phyloP scores from a whole-genome alignment of 1,140 invertebrate genomes.

The Rhizoglyphus robini region DNA sequence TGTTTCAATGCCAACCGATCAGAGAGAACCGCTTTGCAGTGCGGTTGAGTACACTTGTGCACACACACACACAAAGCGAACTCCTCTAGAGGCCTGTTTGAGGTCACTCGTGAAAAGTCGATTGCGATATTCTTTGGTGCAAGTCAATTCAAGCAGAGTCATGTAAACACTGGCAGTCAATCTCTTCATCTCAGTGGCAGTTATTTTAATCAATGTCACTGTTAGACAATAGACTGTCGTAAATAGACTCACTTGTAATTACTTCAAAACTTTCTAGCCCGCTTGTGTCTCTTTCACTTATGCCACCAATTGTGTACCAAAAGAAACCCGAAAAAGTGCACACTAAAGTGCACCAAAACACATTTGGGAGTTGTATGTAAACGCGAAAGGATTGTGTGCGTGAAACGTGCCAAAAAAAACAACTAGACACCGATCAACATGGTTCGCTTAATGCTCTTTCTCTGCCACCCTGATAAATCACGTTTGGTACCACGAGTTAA shows the following conservation, averaged over 20 bases:
- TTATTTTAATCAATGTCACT: constrained; percentile 9
- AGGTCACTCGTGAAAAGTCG: too few relatives aligned
- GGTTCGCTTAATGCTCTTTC: not conserved
- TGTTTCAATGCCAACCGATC: not conserved
- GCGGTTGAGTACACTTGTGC: too few relatives aligned
- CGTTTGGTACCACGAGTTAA: too few relatives aligned
- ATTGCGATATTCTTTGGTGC: not conserved
- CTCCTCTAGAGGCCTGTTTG: constrained; percentile 11
- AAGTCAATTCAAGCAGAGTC: not conserved
- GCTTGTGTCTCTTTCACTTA: too few relatives aligned
- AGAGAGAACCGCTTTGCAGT: not conserved
- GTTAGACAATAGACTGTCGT: too few relatives aligned
- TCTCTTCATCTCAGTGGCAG: not conserved
- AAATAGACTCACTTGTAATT: not conserved
- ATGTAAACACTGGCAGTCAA: not conserved
- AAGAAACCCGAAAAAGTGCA: too few relatives aligned
- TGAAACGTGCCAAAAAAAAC: not conserved
- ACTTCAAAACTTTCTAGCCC: too few relatives aligned
- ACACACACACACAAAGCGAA: not conserved
- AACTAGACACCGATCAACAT: too few relatives aligned
- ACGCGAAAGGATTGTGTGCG: too few relatives aligned
- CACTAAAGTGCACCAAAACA: too few relatives aligned
- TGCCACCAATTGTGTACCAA: too few relatives aligned
- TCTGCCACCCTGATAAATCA: not conserved
- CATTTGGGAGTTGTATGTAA: too few relatives aligned